Evolutionary conservation across 2,888 invertebrate species (phyloP), one percentile per base, ranked within the genome.

Genomic region (Oegoconia quadripuncta): DNA sequence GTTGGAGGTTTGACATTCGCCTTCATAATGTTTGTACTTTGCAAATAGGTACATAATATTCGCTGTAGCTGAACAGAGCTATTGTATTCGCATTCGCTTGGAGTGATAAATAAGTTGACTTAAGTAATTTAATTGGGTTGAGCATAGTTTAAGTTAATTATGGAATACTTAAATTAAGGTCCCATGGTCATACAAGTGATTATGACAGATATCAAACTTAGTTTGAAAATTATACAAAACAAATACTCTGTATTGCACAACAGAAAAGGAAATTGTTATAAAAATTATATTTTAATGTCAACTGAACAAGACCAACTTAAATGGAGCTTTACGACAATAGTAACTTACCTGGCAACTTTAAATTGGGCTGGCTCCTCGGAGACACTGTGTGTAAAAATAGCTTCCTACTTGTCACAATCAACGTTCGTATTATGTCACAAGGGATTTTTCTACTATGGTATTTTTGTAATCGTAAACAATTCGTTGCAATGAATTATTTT

Each of bases 311-410:
- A 17, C 6, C 15, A 35, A 39, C 28, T 34, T 28, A 25, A 22
- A 40, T 31, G 27, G 20, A 16, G 12, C 7, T 28, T 34, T 17
- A 29, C 13, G 34, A 17, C 15, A 20, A 34, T 7, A 37, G 31
- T 28, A 29, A 47, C 60, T 55, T 57, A 65, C 65, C 64, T 61
- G 44, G 31, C 35, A 55, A 59, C 56, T 58, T 55, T 41, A 48
- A 55, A 50, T 46, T 48, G 49, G 42, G 41, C 37, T 44, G 41
- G 20, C 34, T 41, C 36, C 38, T 38, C 18, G 22, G 46, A 26
- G 38, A 35, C 27, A 38, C 31, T 29, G 18, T 38, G 42, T 32
- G 54, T 41, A 38, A 46, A 51, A 48, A 48, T 16, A 14, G 15
- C 7, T 6, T 8, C 17, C 23, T 9, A n/a, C n/a, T n/a, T n/a